phyloP scores from a whole-genome alignment of 2,113 vertebrate species.

The Dicentrarchus labrax region DNA sequence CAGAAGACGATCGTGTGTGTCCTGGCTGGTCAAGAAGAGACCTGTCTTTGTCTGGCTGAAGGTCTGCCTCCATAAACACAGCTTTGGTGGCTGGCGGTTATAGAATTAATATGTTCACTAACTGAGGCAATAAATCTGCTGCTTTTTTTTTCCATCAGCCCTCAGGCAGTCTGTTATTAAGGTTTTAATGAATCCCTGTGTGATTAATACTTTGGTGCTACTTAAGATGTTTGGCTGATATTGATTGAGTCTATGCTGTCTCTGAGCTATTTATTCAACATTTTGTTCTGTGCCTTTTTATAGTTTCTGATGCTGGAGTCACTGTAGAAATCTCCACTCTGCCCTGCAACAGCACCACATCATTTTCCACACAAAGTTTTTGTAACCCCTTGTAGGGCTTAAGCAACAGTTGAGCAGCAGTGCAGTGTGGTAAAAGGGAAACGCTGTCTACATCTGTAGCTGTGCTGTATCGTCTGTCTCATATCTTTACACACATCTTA shows the following conservation, averaged over 20 bases:
- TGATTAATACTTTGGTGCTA: slow-evolving; percentile 46
- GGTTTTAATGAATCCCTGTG: slow-evolving; percentile 57
- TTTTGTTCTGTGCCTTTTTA: neutral
- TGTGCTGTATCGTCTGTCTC: slow-evolving; percentile 37
- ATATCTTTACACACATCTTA: slow-evolving; percentile 70
- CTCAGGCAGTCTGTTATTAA: slow-evolving; percentile 51
- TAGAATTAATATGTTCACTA: slow-evolving; percentile 63
- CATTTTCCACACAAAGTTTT: slow-evolving; percentile 16
- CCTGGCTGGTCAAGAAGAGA: slow-evolving; percentile 72
- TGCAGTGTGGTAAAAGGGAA: slow-evolving; percentile 5
- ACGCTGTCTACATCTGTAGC: slow-evolving; percentile 44
- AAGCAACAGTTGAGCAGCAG: slow-evolving; percentile 10
- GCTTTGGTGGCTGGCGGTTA: slow-evolving; percentile 51
- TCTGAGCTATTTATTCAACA: neutral
- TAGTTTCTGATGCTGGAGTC: neutral
- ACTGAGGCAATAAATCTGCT: slow-evolving; percentile 60
- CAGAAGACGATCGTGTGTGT: slow-evolving; percentile 70
- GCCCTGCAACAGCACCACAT: neutral
- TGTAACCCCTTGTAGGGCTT: neutral
- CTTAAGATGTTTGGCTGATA: slow-evolving; percentile 32
- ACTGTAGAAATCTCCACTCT: neutral
- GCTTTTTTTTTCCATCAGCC: slow-evolving; percentile 13
- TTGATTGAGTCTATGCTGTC: slow-evolving; percentile 7
- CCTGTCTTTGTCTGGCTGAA: slow-evolving; percentile 71
- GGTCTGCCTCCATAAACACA: slow-evolving; percentile 63